These are phyloP conservation scores for Psittacara wagleri DNA, from an alignment of 2,113 vertebrate species.

Conservation along the genomic window DNA sequence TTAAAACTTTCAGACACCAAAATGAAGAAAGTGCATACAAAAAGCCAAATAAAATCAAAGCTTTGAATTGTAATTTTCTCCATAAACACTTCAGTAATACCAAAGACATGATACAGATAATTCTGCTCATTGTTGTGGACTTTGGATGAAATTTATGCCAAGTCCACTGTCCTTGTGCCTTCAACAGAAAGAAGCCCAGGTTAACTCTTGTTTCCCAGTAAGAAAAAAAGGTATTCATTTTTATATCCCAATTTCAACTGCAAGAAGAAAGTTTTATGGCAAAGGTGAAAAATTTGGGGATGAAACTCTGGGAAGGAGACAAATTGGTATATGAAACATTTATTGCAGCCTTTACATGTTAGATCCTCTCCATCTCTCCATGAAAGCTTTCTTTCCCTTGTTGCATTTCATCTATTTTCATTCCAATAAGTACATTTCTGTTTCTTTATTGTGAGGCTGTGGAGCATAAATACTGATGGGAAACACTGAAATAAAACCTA, in stretches of 20 bases:
- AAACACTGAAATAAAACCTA: constrained; percentile 23
- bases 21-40: neutral
- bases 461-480: neutral
- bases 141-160: neutral
- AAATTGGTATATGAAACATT: neutral
- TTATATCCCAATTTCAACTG: neutral
- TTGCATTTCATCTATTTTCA: neutral
- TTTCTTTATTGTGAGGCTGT: neutral
- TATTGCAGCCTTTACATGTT: neutral
- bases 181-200: neutral
- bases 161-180: neutral
- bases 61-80: neutral
- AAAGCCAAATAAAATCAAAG: neutral
- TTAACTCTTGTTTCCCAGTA: neutral
- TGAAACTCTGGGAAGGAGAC: neutral
- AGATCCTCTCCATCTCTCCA: neutral
- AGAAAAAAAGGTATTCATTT: neutral
- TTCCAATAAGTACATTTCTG: neutral
- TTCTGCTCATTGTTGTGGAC: neutral
- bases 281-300: neutral
- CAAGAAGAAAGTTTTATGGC: neutral
- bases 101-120: neutral
- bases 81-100: neutral
- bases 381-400: neutral
- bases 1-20: neutral